Evolutionary conservation across 2,113 vertebrate genomes (phyloP).

Genomic region (Numida meleagris): DNA sequence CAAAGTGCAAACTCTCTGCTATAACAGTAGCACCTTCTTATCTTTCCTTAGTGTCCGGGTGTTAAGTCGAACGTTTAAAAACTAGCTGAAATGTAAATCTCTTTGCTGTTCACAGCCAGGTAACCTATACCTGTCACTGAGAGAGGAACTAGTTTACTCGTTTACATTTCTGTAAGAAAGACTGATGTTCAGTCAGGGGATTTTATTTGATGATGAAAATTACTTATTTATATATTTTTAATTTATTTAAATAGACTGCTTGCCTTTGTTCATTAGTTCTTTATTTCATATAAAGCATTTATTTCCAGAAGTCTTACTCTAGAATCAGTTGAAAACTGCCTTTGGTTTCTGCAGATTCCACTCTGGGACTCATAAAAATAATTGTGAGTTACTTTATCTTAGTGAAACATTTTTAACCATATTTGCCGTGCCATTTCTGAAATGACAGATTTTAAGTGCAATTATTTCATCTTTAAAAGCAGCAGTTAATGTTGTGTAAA

Average conservation of each 20-base stretch:
- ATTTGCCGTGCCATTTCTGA: slow-evolving; percentile 10
- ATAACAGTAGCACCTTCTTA: background rate
- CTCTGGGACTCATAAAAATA: background rate
- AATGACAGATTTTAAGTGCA: background rate
- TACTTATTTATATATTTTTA: too few species aligned
- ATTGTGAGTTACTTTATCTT: background rate
- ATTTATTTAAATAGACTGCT: background rate
- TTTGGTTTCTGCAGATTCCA: background rate
- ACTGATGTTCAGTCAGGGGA: background rate
- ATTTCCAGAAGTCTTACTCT: background rate
- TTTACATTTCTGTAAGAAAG: background rate
- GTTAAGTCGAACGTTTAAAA: background rate
- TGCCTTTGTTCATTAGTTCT: background rate
- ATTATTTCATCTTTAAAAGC: background rate
- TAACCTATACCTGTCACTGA: background rate
- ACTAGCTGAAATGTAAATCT: background rate
- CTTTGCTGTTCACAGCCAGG: background rate
- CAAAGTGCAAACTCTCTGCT: background rate
- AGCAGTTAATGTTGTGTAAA: background rate
- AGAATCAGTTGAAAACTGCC: background rate
- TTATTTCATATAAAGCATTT: background rate
- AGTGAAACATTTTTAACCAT: background rate
- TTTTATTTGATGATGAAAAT: background rate
- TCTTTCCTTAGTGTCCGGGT: background rate
- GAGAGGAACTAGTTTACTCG: background rate